Conservation (phyloP, 2,888 invertebrate genomes). For the Parnassius glacialis region DNA sequence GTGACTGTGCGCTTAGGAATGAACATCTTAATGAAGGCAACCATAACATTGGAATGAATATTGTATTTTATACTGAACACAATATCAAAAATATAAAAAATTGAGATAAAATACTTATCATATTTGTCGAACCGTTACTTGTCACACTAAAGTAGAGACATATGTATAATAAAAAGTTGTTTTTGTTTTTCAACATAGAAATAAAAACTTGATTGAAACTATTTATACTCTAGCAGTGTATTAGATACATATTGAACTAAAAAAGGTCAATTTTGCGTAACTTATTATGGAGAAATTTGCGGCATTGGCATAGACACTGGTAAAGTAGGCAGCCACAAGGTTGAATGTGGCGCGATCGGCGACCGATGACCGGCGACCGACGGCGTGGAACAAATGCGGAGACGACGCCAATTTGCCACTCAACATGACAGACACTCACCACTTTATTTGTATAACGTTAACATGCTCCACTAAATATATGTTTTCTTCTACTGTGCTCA, state of each 20-base stretch:
- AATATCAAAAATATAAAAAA: background rate
- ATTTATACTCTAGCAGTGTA: conserved; percentile 17
- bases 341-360: conserved; percentile 52
- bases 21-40: conserved; percentile 10
- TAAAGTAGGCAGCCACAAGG: conserved; percentile 52
- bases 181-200: conserved; percentile 13
- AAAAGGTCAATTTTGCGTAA: conserved; percentile 11
- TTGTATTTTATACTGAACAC: conserved; percentile 9
- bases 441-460: conserved; percentile 67
- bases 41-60: conserved; percentile 11
- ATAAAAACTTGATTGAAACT: conserved; percentile 20
- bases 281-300: conserved; percentile 25
- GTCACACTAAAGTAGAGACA: conserved; percentile 10
- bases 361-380: conserved; percentile 37
- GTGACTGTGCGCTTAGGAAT: conserved; percentile 28
- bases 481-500: conserved; percentile 45
- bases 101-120: background rate
- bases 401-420: conserved; percentile 70
- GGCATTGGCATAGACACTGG: conserved; percentile 49
- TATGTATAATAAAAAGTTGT: conserved; percentile 6
- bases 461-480: conserved; percentile 55
- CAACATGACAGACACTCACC: conserved; percentile 60
- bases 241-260: conserved; percentile 11
- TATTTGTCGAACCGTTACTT: conserved; percentile 12
- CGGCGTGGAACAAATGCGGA: conserved; percentile 61